These are phyloP conservation scores for Ceratotherium simum DNA, from an alignment of 2,113 vertebrate species.

Conservation along the genomic window DNA sequence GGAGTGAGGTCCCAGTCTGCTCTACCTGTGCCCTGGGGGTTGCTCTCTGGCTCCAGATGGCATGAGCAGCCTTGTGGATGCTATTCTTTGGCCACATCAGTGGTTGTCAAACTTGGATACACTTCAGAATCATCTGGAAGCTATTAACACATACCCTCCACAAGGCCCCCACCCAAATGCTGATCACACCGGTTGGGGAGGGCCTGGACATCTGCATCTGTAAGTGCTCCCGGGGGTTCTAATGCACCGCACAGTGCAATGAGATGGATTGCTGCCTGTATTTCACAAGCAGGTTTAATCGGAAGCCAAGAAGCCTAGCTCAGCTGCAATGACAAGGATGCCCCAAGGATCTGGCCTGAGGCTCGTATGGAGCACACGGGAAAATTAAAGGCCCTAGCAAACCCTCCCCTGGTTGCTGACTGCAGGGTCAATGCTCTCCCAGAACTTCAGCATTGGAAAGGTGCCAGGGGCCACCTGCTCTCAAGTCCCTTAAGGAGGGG, in stretches of 20 bases:
- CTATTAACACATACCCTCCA: background rate
- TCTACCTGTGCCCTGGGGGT: too few species aligned
- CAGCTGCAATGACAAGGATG: too few species aligned
- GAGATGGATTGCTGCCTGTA: background rate
- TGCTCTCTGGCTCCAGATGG: background rate
- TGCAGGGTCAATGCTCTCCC: background rate
- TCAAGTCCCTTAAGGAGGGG: background rate
- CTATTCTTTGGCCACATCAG: background rate
- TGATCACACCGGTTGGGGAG: background rate
- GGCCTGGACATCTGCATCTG: background rate
- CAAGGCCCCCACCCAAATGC: background rate
- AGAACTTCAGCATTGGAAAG: background rate
- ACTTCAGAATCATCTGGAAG: background rate
- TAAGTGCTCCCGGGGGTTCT: background rate
- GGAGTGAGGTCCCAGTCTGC: too few species aligned
- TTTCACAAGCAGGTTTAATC: background rate
- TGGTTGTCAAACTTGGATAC: background rate
- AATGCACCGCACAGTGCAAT: accelerated
- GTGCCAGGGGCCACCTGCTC: background rate
- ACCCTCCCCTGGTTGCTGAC: background rate
- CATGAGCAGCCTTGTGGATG: background rate
- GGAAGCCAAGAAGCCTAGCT: background rate
- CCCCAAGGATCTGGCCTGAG: background rate
- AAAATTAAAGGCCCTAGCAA: background rate
- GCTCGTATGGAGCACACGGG: accelerated